Evolutionary conservation across 1,140 invertebrate species (phyloP), one percentile per base, ranked within the genome.

Genomic region (Drosophila sucinea): DNA sequence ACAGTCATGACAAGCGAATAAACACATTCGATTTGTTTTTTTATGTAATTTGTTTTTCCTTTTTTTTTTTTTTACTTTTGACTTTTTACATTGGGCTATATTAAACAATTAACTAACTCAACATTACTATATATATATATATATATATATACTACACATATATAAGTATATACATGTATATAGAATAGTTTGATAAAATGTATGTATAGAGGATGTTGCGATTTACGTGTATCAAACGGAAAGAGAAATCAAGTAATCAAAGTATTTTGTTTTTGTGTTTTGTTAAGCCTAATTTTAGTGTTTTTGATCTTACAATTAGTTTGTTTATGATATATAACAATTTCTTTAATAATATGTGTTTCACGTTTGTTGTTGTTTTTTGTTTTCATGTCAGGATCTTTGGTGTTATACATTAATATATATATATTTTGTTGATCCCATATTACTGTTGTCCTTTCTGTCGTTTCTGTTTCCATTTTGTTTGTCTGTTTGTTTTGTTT

Each of bases 101-200:
- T 67, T 63, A 66, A 81, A 68, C 66, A 81, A 78, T 79, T 70
- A 69, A 71, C 82, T 86, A 86, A 76, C 61, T 67, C 73, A 84
- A 84, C 69, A 51, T 51, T 51, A 51, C 8, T 51, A 51, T 51
- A 27, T 47, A n/a, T 38, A 38, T 38, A 38, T 38, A 3, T 1
- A 44, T 47, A 23, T 5, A 7, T 10, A 51, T 51, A 51, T 11
- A 51, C 27, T 27, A 3, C 7, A 23, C 23, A 44, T 23, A 44
- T 44, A 44, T 47, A 47, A 27, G 27, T 51, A 51, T 10, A 51
- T 27, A 10, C 27, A 51, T 51, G 1, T 51, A 25, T 51, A 27
- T 51, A 8, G 44, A 27, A 27, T 51, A 51, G 23, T 8, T 51
- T 8, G 25, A 51, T n/a, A 51, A 30, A 38, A 38, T 38, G 10